A percentile compares a stretch with the other conserved stretches of the same genome.
These are phyloP conservation scores for Crypturellus tataupa DNA, from an alignment of 2,797 vertebrate species.

Conservation along the genomic window DNA sequence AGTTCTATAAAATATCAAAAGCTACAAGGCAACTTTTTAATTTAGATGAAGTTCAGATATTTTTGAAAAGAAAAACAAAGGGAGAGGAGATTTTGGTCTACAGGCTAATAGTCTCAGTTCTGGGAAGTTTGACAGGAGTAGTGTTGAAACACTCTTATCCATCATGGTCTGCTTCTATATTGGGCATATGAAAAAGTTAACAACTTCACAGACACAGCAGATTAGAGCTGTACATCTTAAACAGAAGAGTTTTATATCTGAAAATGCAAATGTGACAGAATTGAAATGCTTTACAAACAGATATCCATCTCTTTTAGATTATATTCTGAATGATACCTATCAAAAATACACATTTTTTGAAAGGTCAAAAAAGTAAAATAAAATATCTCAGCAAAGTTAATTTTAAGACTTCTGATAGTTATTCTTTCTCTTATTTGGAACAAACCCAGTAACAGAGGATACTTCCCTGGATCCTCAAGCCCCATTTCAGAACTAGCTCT, in stretches of 20 bases:
- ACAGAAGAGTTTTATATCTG: not conserved
- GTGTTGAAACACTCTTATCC: not conserved
- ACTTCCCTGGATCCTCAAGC: not conserved
- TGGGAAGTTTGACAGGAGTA: not conserved
- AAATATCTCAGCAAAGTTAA: not conserved
- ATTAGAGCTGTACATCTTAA: not conserved
- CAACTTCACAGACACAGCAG: not conserved
- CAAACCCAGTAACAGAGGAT: not conserved
- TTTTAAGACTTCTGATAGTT: not conserved
- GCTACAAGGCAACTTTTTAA: not conserved
- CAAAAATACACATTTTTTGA: not conserved
- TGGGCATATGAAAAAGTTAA: slow-evolving; percentile 30
- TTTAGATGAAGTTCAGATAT: not conserved
- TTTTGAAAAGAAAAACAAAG: slow-evolving; percentile 23
- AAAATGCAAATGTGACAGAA: slow-evolving; percentile 16
- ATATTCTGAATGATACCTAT: not conserved
- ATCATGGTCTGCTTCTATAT: not conserved
- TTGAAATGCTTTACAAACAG: slow-evolving; percentile 21
- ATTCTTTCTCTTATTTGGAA: not conserved
- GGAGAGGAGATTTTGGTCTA: slow-evolving; percentile 2
- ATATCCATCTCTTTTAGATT: slow-evolving; percentile 5
- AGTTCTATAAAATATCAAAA: slow-evolving; percentile 9
- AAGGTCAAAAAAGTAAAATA: not conserved
- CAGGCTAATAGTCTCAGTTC: not conserved
- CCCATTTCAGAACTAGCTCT: not conserved